Percentiles rank a stretch among this genome's conserved stretches.
Conservation (phyloP, 2,113 vertebrate genomes). For the Oxygymnocypris stewartii region DNA sequence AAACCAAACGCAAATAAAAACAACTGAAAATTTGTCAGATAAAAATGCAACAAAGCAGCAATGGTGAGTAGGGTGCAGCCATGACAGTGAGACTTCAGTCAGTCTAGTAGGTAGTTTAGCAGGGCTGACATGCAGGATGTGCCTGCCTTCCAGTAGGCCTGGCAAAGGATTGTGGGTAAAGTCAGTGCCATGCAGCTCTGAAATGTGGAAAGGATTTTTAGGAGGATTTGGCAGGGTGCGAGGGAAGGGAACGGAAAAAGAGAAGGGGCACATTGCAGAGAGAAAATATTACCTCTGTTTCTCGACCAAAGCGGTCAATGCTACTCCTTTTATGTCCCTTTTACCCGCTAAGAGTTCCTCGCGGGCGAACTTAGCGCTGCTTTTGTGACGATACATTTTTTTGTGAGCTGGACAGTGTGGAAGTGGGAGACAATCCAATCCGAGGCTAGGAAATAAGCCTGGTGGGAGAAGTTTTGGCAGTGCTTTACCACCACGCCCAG, state of each 20-base stretch:
- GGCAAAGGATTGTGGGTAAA: conserved; percentile 78
- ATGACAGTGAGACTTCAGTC: conserved; percentile 86
- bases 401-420: conserved; percentile 94
- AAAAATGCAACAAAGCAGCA: conserved; percentile 70
- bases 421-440: conserved; percentile 85
- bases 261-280: conserved; percentile 77
- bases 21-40: conserved; percentile 37
- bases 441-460: conserved; percentile 78
- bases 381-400: conserved; percentile 99
- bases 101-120: conserved; percentile 94
- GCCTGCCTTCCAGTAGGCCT: conserved; percentile 77
- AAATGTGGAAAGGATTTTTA: conserved; percentile 73
- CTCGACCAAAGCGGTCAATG: conserved; percentile 96
- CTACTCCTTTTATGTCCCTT: conserved; percentile 90
- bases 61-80: conserved; percentile 83
- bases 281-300: conserved; percentile 99
- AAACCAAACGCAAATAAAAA: conserved; percentile 74
- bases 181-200: conserved; percentile 95
- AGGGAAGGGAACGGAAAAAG: conserved; percentile 65
- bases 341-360: conserved; percentile 97
- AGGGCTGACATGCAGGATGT: conserved; percentile 90
- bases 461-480: conserved; percentile 81
- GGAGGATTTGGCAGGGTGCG: conserved; percentile 72
- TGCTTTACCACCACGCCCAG: conserved; percentile 87
- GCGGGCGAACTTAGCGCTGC: conserved; percentile 92